Base-by-base conservation (phyloP, 2,113 vertebrate species). In the Carollia perspicillata region DNA sequence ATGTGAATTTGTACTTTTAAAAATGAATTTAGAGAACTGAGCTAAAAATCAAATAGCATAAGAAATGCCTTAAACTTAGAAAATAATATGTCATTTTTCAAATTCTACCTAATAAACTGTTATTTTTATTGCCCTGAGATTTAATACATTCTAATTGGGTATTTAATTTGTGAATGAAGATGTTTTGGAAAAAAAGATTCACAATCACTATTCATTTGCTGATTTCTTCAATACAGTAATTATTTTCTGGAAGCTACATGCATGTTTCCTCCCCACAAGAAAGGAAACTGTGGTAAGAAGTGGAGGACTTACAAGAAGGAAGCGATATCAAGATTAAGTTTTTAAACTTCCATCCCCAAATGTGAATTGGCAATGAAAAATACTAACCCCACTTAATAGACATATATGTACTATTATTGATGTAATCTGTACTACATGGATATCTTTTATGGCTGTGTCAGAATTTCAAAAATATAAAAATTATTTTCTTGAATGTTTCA, bases 401-500 rank as follows among this genome's bases (percentile, higher is more conserved):
- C 75, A 66, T 18, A 8, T 28, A 26, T 35, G 28, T 5, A n/a
- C 23, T 65, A 68, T 18, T 88, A 55, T 69, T 71, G 79, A 86
- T 42, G 20, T 66, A 94, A 65, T 92, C 16, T 89, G 3, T 81
- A 58, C 65, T 44, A 40, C 51, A 83, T 47, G 80, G n/a, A 69
- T 95, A 17, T 72, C 0, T 93, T 93, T 84, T 37, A 28, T 53
- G 55, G 23, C 65, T 66, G 0, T 95, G 1, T 42, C 40, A 68
- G 13, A 75, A 85, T 69, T 55, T 30, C n/a, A 1, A 79, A 93
- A 78, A 72, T 40, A 86, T 65, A 94, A 97, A 87, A 84, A 40
- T 95, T 40, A 42, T 78, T 92, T 93, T 88, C 87, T 97, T 91
- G 55, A 60, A 7, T 65, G 8, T 74, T 49, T 77, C 79, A 95